A percentile compares a stretch with the other conserved stretches of the same genome.
phyloP scores from a whole-genome alignment of 2,113 vertebrate genomes.

The Chloebia gouldiae region DNA sequence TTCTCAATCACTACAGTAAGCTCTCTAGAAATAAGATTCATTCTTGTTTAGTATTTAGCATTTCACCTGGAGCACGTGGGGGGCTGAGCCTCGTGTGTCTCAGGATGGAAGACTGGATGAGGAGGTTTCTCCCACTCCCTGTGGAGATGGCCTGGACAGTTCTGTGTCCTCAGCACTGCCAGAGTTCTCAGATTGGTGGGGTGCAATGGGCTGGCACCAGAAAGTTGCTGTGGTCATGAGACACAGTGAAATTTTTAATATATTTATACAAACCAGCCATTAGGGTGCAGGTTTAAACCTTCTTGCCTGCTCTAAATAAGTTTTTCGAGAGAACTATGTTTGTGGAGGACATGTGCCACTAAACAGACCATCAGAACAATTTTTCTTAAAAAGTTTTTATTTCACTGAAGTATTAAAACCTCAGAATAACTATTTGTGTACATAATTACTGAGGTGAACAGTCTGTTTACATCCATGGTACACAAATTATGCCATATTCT shows the following conservation, averaged over 20 bases:
- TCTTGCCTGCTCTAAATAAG: not conserved
- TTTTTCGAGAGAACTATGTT: not conserved
- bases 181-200: accelerated
- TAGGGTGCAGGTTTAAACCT: not conserved
- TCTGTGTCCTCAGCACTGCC: not conserved
- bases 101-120: accelerated
- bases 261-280: not conserved
- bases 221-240: not conserved
- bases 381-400: not conserved
- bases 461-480: too few relatives aligned
- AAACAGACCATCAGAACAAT: not conserved
- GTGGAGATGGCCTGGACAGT: not conserved
- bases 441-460: not conserved
- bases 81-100: not conserved
- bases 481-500: accelerated
- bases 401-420: not conserved
- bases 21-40: not conserved
- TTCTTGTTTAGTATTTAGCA: not conserved
- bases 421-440: accelerated
- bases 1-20: not conserved
- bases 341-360: not conserved
- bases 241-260: not conserved
- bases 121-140: not conserved
- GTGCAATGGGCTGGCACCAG: not conserved
- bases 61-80: not conserved